Percentiles rank a stretch among this genome's conserved stretches.
These are phyloP conservation scores for Pissodes strobi DNA, from an alignment of 1,140 invertebrate species.

Conservation along the genomic window DNA sequence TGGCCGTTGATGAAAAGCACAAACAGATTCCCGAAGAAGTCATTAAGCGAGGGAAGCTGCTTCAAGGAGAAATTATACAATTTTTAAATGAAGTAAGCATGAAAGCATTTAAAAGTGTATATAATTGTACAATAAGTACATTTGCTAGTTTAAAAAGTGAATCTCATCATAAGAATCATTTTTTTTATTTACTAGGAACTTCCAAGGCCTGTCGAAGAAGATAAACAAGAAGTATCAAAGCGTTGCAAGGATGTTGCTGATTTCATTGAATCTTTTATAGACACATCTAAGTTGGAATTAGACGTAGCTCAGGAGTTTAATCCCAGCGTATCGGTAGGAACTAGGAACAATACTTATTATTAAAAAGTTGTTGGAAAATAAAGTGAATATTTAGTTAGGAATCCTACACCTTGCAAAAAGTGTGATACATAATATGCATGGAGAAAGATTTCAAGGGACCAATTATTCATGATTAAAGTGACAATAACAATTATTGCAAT, in stretches of 20 bases:
- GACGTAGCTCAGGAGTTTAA: slow-evolving; percentile 62
- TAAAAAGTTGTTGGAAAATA: no score
- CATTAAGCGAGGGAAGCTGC: slow-evolving; percentile 63
- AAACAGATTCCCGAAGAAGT: slow-evolving; percentile 61
- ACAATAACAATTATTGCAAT: no score
- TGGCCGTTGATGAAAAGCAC: slow-evolving; percentile 55
- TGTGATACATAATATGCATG: no score
- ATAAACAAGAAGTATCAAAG: slow-evolving; percentile 66
- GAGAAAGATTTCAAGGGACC: slow-evolving; percentile 70
- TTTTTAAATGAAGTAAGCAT: slow-evolving; percentile 68
- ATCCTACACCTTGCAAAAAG: no score
- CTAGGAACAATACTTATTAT: no score
- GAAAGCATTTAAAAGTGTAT: slow-evolving; percentile 6
- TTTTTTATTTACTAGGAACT: slow-evolving; percentile 58
- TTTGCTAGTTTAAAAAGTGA: no score
- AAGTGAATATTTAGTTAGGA: no score
- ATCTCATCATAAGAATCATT: no score
- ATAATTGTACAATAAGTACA: no score
- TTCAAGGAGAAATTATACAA: slow-evolving; percentile 71
- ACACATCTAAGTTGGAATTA: slow-evolving; percentile 61
- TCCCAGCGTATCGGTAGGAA: slow-evolving; percentile 63
- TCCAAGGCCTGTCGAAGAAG: slow-evolving; percentile 61
- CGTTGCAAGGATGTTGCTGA: slow-evolving; percentile 72
- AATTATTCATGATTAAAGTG: not conserved
- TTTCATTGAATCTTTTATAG: slow-evolving; percentile 75